Conservation (phyloP, 2,888 invertebrate genomes). For the Teleogryllus oceanicus region DNA sequence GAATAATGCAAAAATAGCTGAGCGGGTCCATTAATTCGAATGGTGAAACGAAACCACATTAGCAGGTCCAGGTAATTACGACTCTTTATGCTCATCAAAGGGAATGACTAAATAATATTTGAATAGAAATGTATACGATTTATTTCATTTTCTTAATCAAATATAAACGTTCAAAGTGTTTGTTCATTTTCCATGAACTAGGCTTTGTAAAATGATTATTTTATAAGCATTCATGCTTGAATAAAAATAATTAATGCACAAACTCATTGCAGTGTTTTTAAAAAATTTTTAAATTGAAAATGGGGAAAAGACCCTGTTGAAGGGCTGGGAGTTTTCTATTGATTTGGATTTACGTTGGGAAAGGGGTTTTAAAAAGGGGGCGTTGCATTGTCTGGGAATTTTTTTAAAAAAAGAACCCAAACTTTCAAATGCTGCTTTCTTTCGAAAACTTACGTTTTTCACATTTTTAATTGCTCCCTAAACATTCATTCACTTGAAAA, state of each 20-base stretch:
- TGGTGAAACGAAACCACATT: not conserved
- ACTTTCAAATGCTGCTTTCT: not conserved
- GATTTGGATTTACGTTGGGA: no score
- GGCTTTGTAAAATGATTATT: no score
- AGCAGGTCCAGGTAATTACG: no score
- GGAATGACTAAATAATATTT: not conserved
- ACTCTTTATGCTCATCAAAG: not conserved
- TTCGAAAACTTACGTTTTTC: not conserved
- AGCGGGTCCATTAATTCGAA: not conserved
- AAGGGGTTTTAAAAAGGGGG: no score
- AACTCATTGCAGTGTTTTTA: not conserved
- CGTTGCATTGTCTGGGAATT: no score
- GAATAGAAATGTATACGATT: not conserved
- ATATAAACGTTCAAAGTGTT: not conserved
- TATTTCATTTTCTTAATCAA: not conserved
- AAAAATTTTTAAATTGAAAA: no score
- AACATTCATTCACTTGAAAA: not conserved
- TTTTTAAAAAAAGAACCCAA: no score
- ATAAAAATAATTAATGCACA: not conserved
- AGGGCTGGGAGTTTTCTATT: no score
- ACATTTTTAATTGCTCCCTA: not conserved
- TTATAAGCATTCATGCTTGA: not conserved
- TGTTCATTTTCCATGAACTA: not conserved
- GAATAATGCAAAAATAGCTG: not conserved
- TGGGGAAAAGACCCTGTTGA: no score